These are phyloP conservation scores for Piaya cayana DNA, from an alignment of 2,113 vertebrate genomes.

Conservation along the genomic window DNA sequence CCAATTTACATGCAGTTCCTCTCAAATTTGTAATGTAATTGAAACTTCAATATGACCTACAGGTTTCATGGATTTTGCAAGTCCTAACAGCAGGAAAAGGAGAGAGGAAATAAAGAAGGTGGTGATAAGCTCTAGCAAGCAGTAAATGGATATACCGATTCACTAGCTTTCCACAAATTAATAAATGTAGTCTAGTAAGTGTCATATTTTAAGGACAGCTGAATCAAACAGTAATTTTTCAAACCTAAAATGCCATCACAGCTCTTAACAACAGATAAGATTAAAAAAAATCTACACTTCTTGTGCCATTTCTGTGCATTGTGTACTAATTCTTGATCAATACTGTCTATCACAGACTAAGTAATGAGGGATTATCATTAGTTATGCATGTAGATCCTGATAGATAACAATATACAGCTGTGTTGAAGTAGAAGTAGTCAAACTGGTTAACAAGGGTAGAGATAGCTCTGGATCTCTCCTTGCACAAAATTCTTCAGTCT, in stretches of 20 bases:
- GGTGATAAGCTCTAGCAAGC: neutral
- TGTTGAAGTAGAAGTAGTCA: neutral
- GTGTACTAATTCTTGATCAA: neutral
- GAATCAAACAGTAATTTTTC: neutral
- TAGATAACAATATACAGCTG: neutral
- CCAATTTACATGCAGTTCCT: neutral
- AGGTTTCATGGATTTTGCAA: conserved; percentile 21
- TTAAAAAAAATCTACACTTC: neutral
- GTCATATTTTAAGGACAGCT: neutral
- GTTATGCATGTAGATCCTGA: neutral
- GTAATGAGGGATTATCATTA: neutral
- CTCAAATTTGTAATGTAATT: neutral
- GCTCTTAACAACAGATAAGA: neutral
- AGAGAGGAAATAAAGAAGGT: neutral
- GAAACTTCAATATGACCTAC: conserved; percentile 25
- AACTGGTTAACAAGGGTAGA: neutral
- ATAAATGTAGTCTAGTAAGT: neutral
- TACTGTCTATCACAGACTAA: neutral
- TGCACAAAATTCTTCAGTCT: neutral
- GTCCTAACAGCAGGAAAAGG: neutral
- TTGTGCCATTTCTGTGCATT: neutral
- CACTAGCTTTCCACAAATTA: neutral
- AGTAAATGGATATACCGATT: conserved; percentile 1
- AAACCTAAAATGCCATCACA: neutral
- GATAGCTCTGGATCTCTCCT: neutral